These are phyloP conservation scores for Acanthurus lineatus DNA, from an alignment of 2,797 vertebrate species.

Conservation along the genomic window DNA sequence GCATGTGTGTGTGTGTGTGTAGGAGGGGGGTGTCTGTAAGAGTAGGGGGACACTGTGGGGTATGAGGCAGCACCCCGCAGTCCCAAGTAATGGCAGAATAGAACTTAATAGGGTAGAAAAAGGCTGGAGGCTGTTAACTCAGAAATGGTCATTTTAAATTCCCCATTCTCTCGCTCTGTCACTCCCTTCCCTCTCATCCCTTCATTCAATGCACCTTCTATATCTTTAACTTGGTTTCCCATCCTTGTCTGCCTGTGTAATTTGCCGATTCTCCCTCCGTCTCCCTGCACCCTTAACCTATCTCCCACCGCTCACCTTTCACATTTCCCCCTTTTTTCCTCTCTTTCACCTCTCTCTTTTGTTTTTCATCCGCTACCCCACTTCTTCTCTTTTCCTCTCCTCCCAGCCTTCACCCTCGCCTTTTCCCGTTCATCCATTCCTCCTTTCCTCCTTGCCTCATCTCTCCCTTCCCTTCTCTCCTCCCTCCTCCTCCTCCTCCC, in stretches of 20 bases:
- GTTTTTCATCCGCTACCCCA: conserved; percentile 31
- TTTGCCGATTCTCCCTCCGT: conserved; percentile 62
- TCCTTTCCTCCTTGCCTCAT: conserved; percentile 31
- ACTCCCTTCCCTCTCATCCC: conserved; percentile 64
- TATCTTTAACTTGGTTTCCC: conserved; percentile 66
- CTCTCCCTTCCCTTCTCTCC: conserved; percentile 13
- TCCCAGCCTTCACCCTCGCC: conserved; percentile 38
- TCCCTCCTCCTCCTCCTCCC: conserved; percentile 35
- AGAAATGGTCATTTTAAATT: conserved; percentile 88
- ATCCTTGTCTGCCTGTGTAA: conserved; percentile 71
- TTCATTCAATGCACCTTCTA: conserved; percentile 59
- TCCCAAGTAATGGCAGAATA: conserved; percentile 87
- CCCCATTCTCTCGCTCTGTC: conserved; percentile 69
- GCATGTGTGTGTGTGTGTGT: conserved; percentile 35
- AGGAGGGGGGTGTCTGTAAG: conserved; percentile 34
- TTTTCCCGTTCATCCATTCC: conserved; percentile 27
- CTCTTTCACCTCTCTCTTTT: conserved; percentile 26
- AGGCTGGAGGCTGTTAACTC: conserved; percentile 88
- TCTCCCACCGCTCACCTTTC: conserved; percentile 45
- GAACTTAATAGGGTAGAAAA: conserved; percentile 90
- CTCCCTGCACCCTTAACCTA: conserved; percentile 48
- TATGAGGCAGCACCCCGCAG: conserved; percentile 81
- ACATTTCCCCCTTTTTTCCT: conserved; percentile 3
- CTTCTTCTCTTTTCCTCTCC: conserved; percentile 24
- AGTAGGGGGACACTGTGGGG: conserved; percentile 66